phyloP scores from a whole-genome alignment of 2,113 vertebrate species.

The Grammomys dolichurus region DNA sequence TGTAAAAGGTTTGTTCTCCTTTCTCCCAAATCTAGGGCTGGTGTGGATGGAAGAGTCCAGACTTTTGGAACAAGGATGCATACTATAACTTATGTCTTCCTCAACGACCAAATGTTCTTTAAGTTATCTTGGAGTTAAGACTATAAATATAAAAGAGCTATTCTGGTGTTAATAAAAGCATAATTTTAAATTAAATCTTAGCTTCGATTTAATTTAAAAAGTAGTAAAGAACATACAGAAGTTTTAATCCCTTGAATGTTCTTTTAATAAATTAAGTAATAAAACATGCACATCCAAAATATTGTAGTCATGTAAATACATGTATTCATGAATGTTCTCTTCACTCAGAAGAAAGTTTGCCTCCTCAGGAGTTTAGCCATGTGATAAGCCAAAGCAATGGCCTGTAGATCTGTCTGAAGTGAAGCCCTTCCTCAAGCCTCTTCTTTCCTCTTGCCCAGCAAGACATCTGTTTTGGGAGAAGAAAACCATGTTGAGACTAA shows the following conservation, averaged over 20 bases:
- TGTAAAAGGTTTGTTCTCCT: slow-evolving; percentile 62
- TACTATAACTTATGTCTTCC: slow-evolving; percentile 98
- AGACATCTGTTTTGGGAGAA: slow-evolving; percentile 66
- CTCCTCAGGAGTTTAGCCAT: slow-evolving; percentile 82
- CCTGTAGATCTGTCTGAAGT: neutral
- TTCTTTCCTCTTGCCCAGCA: slow-evolving; percentile 29
- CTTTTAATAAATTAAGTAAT: slow-evolving; percentile 69
- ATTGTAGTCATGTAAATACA: slow-evolving; percentile 77
- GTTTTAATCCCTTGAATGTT: slow-evolving; percentile 49
- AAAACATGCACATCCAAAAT: slow-evolving; percentile 54
- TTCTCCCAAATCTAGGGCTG: slow-evolving; percentile 91
- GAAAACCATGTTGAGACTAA: slow-evolving; percentile 3
- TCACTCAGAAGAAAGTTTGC: slow-evolving; percentile 85
- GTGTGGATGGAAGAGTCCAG: slow-evolving; percentile 97
- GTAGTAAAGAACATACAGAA: slow-evolving; percentile 24
- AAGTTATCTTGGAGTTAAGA: slow-evolving; percentile 73
- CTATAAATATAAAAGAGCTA: slow-evolving; percentile 1
- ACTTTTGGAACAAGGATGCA: slow-evolving; percentile 96
- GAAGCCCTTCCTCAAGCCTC: neutral
- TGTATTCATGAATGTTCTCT: slow-evolving; percentile 74
- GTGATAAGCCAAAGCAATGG: neutral
- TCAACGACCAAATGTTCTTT: slow-evolving; percentile 92
- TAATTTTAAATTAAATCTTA: slow-evolving; percentile 64
- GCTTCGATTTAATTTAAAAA: slow-evolving; percentile 51
- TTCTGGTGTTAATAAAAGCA: slow-evolving; percentile 72